phyloP scores from a whole-genome alignment of 2,113 vertebrate species.

The Chrysemys picta region DNA sequence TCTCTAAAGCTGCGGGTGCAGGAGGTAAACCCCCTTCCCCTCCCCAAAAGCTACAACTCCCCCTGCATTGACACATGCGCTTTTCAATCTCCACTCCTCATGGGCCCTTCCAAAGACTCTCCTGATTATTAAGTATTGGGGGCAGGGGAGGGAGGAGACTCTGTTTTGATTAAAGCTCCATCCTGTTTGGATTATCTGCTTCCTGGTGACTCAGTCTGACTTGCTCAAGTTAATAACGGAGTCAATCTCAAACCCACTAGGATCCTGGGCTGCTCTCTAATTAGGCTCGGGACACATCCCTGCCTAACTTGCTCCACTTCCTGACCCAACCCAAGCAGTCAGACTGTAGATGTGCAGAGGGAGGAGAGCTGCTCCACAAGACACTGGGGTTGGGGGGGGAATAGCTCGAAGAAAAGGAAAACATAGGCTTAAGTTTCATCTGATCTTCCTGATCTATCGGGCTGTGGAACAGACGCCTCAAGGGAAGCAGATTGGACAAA shows the following conservation, averaged over 20 bases:
- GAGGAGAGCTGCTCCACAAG: not conserved
- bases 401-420: not conserved
- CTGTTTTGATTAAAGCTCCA: conserved; percentile 9
- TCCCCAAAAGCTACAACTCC: not conserved
- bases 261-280: not conserved
- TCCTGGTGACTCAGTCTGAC: not conserved
- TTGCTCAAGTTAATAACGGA: not conserved
- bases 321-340: not conserved
- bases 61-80: not conserved
- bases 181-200: not conserved
- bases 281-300: not conserved
- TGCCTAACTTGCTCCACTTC: not conserved
- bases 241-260: not conserved
- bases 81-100: not conserved
- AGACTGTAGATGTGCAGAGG: not conserved
- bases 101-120: not conserved
- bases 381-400: no score
- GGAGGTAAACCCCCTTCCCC: not conserved
- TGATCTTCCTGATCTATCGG: not conserved
- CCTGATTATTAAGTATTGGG: not conserved
- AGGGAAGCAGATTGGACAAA: not conserved
- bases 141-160: not conserved
- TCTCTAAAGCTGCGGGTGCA: not conserved
- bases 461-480: not conserved
- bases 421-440: not conserved